Evolutionary conservation across 2,797 vertebrate genomes (phyloP).

Genomic region (Hirundo rustica): DNA sequence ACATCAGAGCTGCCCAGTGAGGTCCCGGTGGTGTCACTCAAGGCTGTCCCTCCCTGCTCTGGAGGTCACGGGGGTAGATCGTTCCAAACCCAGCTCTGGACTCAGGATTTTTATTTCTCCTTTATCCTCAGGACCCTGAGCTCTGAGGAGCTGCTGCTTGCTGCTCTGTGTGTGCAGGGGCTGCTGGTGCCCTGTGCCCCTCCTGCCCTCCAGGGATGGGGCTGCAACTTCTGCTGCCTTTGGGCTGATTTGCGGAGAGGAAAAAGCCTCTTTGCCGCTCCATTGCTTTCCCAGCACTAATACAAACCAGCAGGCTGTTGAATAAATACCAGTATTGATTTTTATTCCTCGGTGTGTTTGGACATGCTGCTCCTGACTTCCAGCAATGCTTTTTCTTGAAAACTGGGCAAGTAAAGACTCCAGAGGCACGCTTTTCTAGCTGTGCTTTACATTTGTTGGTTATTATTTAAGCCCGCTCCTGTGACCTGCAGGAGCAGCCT

Average conservation of each 20-base stretch:
- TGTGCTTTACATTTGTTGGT: neutral
- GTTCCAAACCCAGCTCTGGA: neutral
- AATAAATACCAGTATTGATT: neutral
- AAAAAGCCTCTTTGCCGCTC: neutral
- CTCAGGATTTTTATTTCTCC: neutral
- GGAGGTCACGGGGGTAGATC: accelerated
- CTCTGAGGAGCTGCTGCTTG: neutral
- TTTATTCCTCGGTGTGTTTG: neutral
- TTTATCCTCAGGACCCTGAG: neutral
- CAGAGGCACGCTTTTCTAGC: neutral
- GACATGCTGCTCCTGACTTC: neutral
- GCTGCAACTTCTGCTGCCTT: neutral
- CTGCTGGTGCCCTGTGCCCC: neutral
- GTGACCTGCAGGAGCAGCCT: neutral
- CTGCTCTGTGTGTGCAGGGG: neutral
- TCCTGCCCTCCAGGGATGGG: neutral
- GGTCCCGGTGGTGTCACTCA: neutral
- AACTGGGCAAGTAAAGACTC: neutral
- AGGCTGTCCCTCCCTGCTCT: neutral
- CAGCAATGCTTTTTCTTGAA: neutral
- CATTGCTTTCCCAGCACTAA: neutral
- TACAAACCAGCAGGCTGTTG: neutral
- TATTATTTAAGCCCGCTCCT: neutral
- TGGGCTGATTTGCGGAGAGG: neutral
- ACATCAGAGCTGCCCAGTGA: neutral